Percentiles rank a stretch among this genome's conserved stretches.
Conservation (phyloP, 2,797 vertebrate genomes). For the Thunnus albacares region DNA sequence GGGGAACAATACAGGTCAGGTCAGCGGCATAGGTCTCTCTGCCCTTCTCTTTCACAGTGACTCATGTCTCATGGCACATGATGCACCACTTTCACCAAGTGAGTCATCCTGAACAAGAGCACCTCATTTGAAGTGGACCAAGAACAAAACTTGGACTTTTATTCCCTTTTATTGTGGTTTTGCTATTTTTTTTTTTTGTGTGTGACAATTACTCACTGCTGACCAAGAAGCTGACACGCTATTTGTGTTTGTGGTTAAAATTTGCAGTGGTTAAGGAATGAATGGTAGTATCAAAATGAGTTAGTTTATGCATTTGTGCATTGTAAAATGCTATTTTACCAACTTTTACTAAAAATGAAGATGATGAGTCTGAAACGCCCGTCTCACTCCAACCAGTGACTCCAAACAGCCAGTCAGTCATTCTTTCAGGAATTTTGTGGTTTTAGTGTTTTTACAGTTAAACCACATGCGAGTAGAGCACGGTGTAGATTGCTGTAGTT, state of each 20-base stretch:
- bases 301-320: not conserved
- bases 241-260: conserved; percentile 17
- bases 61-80: conserved; percentile 83
- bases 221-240: not conserved
- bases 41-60: conserved; percentile 70
- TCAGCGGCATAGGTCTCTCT: conserved; percentile 65
- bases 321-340: not conserved
- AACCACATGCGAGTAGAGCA: not conserved
- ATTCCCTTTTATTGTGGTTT: conserved; percentile 22
- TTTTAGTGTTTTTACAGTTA: not conserved
- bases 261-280: conserved; percentile 8
- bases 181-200: conserved; percentile 22
- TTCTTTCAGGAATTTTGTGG: not conserved
- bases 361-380: not conserved
- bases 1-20: conserved; percentile 58
- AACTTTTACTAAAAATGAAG: not conserved
- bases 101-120: conserved; percentile 83
- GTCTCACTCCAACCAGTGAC: not conserved
- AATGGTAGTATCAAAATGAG: not conserved
- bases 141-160: conserved; percentile 50
- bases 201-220: conserved; percentile 35
- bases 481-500: conserved; percentile 9
- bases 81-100: conserved; percentile 82
- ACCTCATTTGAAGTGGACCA: conserved; percentile 55
- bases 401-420: not conserved